Base-by-base conservation (phyloP, 2,888 invertebrate genomes). In the Cryptops parisi region DNA sequence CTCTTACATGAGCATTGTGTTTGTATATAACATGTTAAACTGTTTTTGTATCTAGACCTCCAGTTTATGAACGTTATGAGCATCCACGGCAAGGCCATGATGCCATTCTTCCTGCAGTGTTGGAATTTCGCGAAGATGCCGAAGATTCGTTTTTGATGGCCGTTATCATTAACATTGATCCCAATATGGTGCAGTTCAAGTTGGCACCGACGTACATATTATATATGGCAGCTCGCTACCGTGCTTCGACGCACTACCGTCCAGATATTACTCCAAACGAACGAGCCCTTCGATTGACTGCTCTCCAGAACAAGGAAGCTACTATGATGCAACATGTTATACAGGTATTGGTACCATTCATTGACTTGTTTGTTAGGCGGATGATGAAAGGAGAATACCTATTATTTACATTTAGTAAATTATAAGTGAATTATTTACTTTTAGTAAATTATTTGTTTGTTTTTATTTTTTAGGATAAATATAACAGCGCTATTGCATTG, bases 191-290 rank as follows among this genome's bases (percentile, higher is more conserved):
- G 9, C 86, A 88, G 61, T 97, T 97, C 74, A 91, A 93, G 67
- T 76, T 98, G 57, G 89, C 97, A 1, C 97, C 97, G 0, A 94
- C 96, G 24, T 98, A 97, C 72, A 86, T 93, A 2, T 77, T 98
- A 23, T 98, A 98, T 70, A 76, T 98, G 66, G 89, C 91, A 61
- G 87, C 91, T 57, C 78, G 89, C 19, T 94, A 93, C 67, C 80
- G 93, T 52, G 89, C 96, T 43, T 90, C 91, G 24, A 90, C 90
- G 1, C 90, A 90, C 68, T 93, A 91, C 72, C 79, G 90, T 63
- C 90, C 91, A 22, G 91, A 93, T 67, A 73, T 93, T 52, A 84
- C 86, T 59, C 90, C 93, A 23, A 84, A 86, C 44, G 91, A 96
- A 68, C 77, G 93, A 54, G 90, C 91, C 2, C 88, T 90, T 66